Base-by-base conservation (phyloP, 2,888 invertebrate genomes). In the Volucella inflata region DNA sequence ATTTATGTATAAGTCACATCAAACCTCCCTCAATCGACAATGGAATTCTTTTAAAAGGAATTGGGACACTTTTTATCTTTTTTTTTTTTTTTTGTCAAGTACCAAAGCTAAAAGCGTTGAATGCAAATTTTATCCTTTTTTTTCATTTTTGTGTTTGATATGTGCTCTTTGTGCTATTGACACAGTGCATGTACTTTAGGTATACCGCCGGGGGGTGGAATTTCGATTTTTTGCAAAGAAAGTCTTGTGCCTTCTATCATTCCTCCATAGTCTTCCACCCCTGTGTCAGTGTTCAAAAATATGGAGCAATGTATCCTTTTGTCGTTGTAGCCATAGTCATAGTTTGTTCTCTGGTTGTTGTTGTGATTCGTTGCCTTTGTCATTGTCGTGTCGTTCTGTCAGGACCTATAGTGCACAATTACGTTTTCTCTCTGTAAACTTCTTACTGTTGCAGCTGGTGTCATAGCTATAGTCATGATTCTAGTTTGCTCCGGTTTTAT, bases 191-290 rank as follows among this genome's bases (percentile, higher is more conserved):
- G 67, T 10, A 12, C 30, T 4, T 30, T 30, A 30, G 4, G 55
- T 21, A 64, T 14, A 55, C 64, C 55, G 70, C 55, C 30, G 62
- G 62, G 62, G 40, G 59, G 64, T 38, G 17, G 64, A 76, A 67
- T 81, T 81, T 81, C 76, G 81, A 81, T 81, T 85, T 76, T 72
- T 77, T 67, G 71, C 80, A 71, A 76, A 65, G 48, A 50, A 62
- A 60, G 70, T 60, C 72, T 30, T 17, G 36, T 44, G 38, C 44
- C 30, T 11, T 9, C 46, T 21, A 67, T 36, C 16, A 10, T 14
- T 16, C 57, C 9, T 10, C 44, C 8, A 17, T 40, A 8, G 53
- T 9, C 30, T 46, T 1, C 53, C 21, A 38, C 36, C 17, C 17
- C 36, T 42, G 30, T 51, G 51, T 46, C n/a, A 42, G 51, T 11